These are phyloP conservation scores for Ophion ventricosus DNA, from an alignment of 2,888 invertebrate genomes.

Conservation along the genomic window DNA sequence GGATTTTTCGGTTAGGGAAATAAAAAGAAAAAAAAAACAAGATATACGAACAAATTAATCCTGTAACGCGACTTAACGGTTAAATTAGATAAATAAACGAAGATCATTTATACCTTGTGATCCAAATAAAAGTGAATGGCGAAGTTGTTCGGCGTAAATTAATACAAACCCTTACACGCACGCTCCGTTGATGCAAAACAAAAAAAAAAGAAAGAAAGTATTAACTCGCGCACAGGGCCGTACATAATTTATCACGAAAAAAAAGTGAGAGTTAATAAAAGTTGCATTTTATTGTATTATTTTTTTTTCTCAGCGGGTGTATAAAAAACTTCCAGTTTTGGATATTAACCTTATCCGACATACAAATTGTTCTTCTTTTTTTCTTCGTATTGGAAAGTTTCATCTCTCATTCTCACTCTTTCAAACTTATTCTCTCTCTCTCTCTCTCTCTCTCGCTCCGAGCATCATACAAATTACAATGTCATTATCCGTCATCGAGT, in stretches of 20 bases:
- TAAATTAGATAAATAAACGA: constrained; percentile 74
- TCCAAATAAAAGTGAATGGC: constrained; percentile 75
- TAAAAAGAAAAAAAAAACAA: constrained; percentile 32
- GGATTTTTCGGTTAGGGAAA: constrained; percentile 12
- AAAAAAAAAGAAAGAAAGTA: background rate
- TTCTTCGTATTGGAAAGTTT: constrained; percentile 64
- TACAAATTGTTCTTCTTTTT: constrained; percentile 65
- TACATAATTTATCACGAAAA: constrained; percentile 31
- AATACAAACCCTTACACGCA: constrained; percentile 7
- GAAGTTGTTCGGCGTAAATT: constrained; percentile 2
- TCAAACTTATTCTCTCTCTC: constrained; percentile 54
- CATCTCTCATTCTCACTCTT: constrained; percentile 62
- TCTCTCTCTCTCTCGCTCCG: constrained; percentile 61
- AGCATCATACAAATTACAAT: constrained; percentile 65
- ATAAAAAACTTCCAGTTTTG: constrained; percentile 67
- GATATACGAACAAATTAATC: constrained; percentile 73
- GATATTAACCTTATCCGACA: constrained; percentile 63
- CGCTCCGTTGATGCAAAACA: constrained; percentile 12
- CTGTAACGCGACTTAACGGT: constrained; percentile 77
- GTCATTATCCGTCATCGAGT: constrained; percentile 63
- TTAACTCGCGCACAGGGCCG: background rate
- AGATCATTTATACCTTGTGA: constrained; percentile 75
- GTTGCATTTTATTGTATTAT: constrained; percentile 71
- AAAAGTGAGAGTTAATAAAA: constrained; percentile 73
- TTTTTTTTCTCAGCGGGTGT: constrained; percentile 65